Evolutionary conservation across 2,113 vertebrate species (phyloP).

Genomic region (Hypomesus transpacificus): DNA sequence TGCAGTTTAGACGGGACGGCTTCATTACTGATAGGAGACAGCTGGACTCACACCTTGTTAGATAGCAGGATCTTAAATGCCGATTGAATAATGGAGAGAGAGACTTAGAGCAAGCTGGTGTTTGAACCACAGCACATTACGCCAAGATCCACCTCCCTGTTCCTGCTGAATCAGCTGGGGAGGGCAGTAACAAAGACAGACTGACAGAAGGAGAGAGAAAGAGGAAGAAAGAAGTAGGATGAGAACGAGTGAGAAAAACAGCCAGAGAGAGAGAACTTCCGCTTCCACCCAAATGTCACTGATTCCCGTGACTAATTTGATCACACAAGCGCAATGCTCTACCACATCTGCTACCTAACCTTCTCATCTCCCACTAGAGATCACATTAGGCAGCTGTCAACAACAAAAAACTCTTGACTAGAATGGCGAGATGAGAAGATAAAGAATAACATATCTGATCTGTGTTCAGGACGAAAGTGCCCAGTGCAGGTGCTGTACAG

Average conservation of each 20-base stretch:
- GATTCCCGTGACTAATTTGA: slow-evolving; percentile 28
- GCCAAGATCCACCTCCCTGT: neutral
- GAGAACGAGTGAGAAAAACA: neutral
- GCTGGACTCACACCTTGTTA: neutral
- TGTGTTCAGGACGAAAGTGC: too few relatives aligned
- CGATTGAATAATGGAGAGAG: slow-evolving; percentile 13
- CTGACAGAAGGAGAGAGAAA: slow-evolving; percentile 41
- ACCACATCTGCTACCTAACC: slow-evolving; percentile 33
- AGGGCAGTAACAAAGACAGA: neutral
- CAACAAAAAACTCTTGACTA: neutral
- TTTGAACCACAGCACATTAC: neutral
- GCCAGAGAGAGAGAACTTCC: slow-evolving; percentile 33
- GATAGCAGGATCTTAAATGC: neutral
- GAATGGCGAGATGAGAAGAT: too few relatives aligned
- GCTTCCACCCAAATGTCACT: slow-evolving; percentile 26
- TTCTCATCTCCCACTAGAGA: neutral
- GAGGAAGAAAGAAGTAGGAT: neutral
- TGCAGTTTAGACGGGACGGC: neutral
- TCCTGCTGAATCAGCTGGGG: neutral
- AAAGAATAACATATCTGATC: too few relatives aligned
- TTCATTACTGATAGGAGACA: neutral
- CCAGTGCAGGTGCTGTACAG: neutral
- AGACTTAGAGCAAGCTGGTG: neutral
- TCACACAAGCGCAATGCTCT: slow-evolving; percentile 28
- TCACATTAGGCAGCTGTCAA: neutral